These are phyloP conservation scores for Aythya fuligula DNA, from an alignment of 2,797 vertebrate genomes.

Conservation along the genomic window DNA sequence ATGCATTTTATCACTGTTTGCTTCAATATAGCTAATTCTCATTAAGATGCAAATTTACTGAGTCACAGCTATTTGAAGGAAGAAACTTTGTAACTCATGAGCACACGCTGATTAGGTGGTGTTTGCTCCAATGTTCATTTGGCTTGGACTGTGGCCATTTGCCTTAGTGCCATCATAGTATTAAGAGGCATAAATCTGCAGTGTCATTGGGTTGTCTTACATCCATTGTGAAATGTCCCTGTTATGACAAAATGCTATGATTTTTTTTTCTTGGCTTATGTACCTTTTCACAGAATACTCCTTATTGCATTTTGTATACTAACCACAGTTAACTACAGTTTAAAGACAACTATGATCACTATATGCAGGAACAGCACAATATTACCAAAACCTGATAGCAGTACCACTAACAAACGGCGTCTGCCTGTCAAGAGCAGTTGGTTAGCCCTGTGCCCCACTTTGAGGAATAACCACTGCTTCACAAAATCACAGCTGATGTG, in stretches of 20 bases:
- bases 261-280: not conserved
- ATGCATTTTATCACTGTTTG: not conserved
- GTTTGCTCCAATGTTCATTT: not conserved
- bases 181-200: not conserved
- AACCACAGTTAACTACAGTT: not conserved
- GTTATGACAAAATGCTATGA: not conserved
- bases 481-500: not conserved
- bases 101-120: not conserved
- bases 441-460: not conserved
- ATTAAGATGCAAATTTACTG: not conserved
- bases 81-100: not conserved
- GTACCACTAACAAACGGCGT: not conserved
- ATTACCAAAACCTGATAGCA: fast-evolving
- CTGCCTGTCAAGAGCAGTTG: not conserved
- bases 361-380: not conserved
- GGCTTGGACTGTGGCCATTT: fast-evolving
- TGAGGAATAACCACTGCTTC: not conserved
- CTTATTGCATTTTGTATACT: fast-evolving
- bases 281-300: not conserved
- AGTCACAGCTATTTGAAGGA: not conserved
- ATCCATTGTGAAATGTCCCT: not conserved
- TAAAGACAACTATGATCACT: not conserved
- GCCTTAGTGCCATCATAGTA: not conserved
- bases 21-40: not conserved
- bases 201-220: not conserved